Conservation (phyloP, 92 coral and sea anemone species). For the Zoanthus sansibaricus region DNA sequence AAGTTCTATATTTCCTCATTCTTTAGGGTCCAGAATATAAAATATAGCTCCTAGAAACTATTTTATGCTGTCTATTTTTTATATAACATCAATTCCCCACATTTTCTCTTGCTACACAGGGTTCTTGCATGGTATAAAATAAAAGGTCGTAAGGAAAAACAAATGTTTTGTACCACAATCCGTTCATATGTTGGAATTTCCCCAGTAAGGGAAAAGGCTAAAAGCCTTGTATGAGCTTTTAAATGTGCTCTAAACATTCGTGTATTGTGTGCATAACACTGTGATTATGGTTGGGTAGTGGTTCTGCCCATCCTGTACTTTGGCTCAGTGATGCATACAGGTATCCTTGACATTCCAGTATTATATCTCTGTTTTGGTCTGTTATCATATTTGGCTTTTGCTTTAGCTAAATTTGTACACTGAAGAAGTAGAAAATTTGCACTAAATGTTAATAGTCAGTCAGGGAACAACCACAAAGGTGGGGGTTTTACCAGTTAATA, state of each 20-base stretch:
- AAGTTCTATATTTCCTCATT: conserved; percentile 48
- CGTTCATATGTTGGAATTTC: too few species aligned
- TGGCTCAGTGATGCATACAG: conserved; percentile 39
- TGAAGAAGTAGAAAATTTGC: conserved; percentile 36
- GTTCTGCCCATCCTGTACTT: conserved; percentile 46
- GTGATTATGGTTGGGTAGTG: conserved; percentile 32
- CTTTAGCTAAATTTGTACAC: conserved; percentile 31
- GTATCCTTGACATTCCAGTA: conserved; percentile 32
- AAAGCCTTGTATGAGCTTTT: too few species aligned
- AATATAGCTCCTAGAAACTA: conserved; percentile 37
- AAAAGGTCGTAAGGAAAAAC: too few species aligned
- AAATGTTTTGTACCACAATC: too few species aligned
- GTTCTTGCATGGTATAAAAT: too few species aligned
- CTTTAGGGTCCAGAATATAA: conserved; percentile 35
- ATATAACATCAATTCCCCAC: too few species aligned
- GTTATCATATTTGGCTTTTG: conserved; percentile 41
- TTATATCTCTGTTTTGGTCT: conserved; percentile 37
- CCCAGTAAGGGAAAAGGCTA: too few species aligned
- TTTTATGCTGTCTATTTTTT: conserved; percentile 33
- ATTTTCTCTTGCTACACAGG: too few species aligned
- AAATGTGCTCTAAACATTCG: too few species aligned
- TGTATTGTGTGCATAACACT: too few species aligned
- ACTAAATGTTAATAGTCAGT: conserved; percentile 43
- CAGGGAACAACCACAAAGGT: conserved; percentile 10
- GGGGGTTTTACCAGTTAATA: conserved; percentile 34